Base-by-base conservation (phyloP, 1,140 invertebrate genomes). In the Drosophila repletoides region DNA sequence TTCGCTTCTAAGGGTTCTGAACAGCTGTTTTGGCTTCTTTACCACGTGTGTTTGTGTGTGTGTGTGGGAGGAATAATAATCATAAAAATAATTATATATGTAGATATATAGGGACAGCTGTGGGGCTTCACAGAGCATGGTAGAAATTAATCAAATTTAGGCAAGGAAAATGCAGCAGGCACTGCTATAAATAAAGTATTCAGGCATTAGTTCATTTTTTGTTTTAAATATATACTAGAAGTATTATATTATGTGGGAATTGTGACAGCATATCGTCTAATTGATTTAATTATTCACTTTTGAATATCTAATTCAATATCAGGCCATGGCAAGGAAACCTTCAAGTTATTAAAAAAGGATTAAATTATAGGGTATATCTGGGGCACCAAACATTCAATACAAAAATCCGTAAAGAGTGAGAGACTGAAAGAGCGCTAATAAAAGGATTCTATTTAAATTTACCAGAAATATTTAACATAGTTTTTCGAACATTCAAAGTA, bases 111-210 rank as follows among this genome's bases (percentile, higher is more conserved):
- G 22, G 28, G 12, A 26, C 65, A 68, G 58, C 38, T 63, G 65
- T 19, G 5, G 5, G 58, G 31, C 29, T 67, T 67, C 64, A 22
- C 63, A 59, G 34, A 19, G 26, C 26, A 4, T 14, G 12, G 17
- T 10, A 43, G 38, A 45, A 21, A 22, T 26, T 2, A 7, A 41
- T 15, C n/a, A 19, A 19, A 0, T 36, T 12, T 14, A 14, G 19
- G 3, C 22, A 9, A 1, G 14, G 5, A 19, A 1, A 9, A 5
- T 14, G n/a, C 17, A 22, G 4, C 10, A 31, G 19, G 19, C 5
- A 6, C 26, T 15, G n/a, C n/a, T 10, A 55, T 64, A 45, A 64
- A 53, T 64, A 24, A 55, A n/a, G 12, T 19, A 63, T 63, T 46
- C 33, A 38, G 10, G 38, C 28, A 40, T 29, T 10, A 28, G 55